phyloP scores from a whole-genome alignment of 2,113 vertebrate species.

The Glaucidium brasilianum region DNA sequence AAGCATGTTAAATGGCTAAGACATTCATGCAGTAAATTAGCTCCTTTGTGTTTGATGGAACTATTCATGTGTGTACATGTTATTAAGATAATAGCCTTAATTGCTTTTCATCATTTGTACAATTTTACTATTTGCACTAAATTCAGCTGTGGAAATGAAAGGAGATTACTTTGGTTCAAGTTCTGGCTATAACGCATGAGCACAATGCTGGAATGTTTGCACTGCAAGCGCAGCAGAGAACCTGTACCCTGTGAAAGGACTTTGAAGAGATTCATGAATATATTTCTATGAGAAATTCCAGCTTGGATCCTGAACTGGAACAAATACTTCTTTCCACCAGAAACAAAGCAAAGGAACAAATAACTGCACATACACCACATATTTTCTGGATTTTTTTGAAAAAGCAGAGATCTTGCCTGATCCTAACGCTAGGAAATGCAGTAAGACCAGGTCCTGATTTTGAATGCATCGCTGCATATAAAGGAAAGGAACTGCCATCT shows the following conservation, averaged over 20 bases:
- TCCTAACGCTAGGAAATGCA: not conserved
- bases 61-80: not conserved
- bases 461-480: not conserved
- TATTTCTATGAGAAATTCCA: not conserved
- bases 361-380: rapidly evolving
- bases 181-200: not conserved
- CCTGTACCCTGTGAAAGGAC: not conserved
- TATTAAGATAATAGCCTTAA: not conserved
- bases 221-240: not conserved
- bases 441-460: not conserved
- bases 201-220: not conserved
- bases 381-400: not conserved
- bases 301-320: not conserved
- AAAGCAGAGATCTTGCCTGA: not conserved
- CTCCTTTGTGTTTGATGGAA: not conserved
- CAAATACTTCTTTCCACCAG: not conserved
- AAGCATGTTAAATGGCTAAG: not conserved
- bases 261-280: not conserved
- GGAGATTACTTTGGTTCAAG: not conserved
- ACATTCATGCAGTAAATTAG: not conserved
- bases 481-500: not conserved
- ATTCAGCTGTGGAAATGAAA: not conserved
- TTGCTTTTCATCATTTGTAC: not conserved
- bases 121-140: constrained; percentile 5
- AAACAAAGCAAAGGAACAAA: not conserved